Base-by-base conservation (phyloP, 2,797 vertebrate species). In the Phrynocephalus vlangalii region DNA sequence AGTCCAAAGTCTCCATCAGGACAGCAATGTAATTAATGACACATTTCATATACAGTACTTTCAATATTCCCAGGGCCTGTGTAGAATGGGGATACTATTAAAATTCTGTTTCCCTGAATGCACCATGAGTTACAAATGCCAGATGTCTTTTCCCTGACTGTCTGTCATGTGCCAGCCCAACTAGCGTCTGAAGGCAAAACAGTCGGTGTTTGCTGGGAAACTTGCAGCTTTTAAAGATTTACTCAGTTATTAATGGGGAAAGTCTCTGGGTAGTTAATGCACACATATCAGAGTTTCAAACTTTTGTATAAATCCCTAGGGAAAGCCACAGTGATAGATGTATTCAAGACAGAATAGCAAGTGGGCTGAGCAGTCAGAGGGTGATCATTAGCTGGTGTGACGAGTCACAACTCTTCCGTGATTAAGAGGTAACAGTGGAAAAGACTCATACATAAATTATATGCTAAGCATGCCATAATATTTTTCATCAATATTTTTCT, bases 321-420 rank as follows among this genome's bases (percentile, higher is more conserved):
- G 85, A 92, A 85, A 86, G 80, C 2, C 15, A 80, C 24, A 22
- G 91, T 93, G 92, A 92, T 92, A 94, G 92, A 91, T 93, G 84
- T 90, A 86, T 80, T 83, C 87, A 92, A 91, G 92, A 84, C 86
- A 85, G 82, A 88, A 78, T 50, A 50, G 76, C 76, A 83, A 94
- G 93, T 88, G 91, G 93, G 82, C 82, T 95, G 91, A 82, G 94
- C 28, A 86, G 83, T 91, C 95, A 95, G 95, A 93, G 94, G 94
- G 93, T 95, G 94, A 95, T 95, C 97, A 95, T 97, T 96, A 96
- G 95, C 95, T 87, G 90, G 88, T 92, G 94, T 96, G 96, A 96
- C 94, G 95, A 96, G 94, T 91, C 91, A 92, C 82, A 83, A 30
- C 81, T 91, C 79, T 82, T 82, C 63, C 75, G 79, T 88, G 91